Percentiles rank a stretch among this genome's conserved stretches.
phyloP scores from a whole-genome alignment of 2,888 invertebrate species.

The Drosophila yooni region DNA sequence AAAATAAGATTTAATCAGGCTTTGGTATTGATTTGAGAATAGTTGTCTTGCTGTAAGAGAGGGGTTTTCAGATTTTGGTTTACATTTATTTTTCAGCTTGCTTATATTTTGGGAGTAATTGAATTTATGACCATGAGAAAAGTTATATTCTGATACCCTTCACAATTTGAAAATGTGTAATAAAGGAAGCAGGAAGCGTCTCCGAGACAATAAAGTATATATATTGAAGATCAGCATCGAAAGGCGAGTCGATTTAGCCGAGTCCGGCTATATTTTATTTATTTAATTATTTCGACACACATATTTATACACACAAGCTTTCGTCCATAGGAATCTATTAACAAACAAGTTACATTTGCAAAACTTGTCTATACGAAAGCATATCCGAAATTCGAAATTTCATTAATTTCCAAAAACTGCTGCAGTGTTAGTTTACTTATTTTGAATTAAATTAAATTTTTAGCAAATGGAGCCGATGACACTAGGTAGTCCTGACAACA shows the following conservation, averaged over 20 bases:
- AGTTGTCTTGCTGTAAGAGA: not conserved
- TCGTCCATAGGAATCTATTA: too few species aligned
- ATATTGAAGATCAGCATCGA: not conserved
- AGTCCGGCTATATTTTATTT: too few species aligned
- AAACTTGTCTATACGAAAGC: not conserved
- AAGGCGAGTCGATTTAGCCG: too few species aligned
- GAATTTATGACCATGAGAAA: not conserved
- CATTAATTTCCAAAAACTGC: not conserved
- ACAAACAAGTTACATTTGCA: not conserved
- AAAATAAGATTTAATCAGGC: not conserved
- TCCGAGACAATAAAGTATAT: not conserved
- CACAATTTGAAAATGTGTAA: not conserved
- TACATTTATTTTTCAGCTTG: not conserved
- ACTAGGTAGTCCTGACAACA: constrained; percentile 91
- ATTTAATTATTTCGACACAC: too few species aligned
- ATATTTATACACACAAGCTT: too few species aligned
- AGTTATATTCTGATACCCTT: not conserved
- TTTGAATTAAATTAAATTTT: not conserved
- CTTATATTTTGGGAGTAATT: not conserved
- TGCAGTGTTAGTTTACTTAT: not conserved
- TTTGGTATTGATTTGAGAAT: not conserved
- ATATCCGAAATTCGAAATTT: constrained; percentile 4
- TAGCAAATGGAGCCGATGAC: constrained; percentile 92
- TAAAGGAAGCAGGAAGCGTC: not conserved
- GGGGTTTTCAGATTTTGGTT: not conserved